Base-by-base conservation (phyloP, 2,888 invertebrate species). In the Xestia ashworthii region DNA sequence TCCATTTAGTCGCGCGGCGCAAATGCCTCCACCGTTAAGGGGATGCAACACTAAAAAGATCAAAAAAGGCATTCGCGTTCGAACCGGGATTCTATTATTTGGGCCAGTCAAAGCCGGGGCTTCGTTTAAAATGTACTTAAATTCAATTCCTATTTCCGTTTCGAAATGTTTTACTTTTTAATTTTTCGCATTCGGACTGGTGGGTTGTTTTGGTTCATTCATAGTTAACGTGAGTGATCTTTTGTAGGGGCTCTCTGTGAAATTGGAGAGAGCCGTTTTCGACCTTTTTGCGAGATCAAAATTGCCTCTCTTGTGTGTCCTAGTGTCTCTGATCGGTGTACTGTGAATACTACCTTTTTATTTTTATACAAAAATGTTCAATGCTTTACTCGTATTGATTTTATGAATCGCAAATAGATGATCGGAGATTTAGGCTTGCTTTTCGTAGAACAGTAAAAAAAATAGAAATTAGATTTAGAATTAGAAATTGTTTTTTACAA, bases 171-270 rank as follows among this genome's bases (percentile, higher is more conserved):
- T 95, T 95, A 93, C 93, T 94, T 96, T 90, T 95, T 94, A 94
- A 95, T 96, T 95, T 94, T 92, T 88, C 80, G 81, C 92, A 95
- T 95, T 94, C 94, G 94, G 92, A 92, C 93, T 92, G 83, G 91
- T 92, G 90, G 90, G 94, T 92, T 94, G 94, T 95, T 95, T 95
- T 95, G 93, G 93, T 90, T 94, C 95, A 95, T 96, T 96, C 95
- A 95, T 95, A 96, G 96, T 96, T 95, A 95, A 94, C 95, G 94
- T 94, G 95, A 95, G 95, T 95, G 95, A 95, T 95, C 95, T 96
- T 96, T 96, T 96, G 95, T 95, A 92, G 92, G 93, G 90, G 95
- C 95, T 96, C 95, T 96, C 94, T 94, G 93, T 94, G 93, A 95
- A 95, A 96, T 96, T 96, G 94, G 93, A 95, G 93, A 94, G 95